These are phyloP conservation scores for Gnatocerus cornutus DNA, from an alignment of 2,888 invertebrate genomes.

Conservation along the genomic window DNA sequence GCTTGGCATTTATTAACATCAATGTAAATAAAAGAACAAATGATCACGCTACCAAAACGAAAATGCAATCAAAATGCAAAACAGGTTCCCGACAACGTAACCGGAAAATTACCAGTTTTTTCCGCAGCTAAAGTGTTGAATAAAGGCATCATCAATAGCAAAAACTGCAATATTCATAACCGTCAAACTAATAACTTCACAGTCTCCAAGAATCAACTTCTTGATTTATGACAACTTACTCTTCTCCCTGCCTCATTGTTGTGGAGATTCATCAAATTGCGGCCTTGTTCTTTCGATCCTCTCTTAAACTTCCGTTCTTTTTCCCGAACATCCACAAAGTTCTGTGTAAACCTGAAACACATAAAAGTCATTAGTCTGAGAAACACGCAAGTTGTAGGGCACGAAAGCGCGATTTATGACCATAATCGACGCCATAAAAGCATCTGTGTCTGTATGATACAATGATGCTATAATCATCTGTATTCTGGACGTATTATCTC, in stretches of 20 bases:
- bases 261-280: constrained; percentile 96
- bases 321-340: constrained; percentile 95
- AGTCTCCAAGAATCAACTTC: neutral
- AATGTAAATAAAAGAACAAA: constrained; percentile 25
- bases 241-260: constrained; percentile 98
- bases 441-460: constrained; percentile 30
- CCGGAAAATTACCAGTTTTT: constrained; percentile 14
- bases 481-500: constrained; percentile 41
- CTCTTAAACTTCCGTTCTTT: constrained; percentile 89
- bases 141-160: constrained; percentile 6
- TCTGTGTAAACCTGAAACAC: constrained; percentile 87
- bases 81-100: constrained; percentile 14
- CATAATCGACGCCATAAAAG: constrained; percentile 38
- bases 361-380: constrained; percentile 21
- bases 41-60: constrained; percentile 28
- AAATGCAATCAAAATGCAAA: constrained; percentile 39
- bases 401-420: constrained; percentile 43
- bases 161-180: no score
- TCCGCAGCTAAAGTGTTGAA: neutral
- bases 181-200: no score
- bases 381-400: constrained; percentile 17
- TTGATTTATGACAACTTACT: constrained; percentile 76
- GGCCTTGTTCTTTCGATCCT: constrained; percentile 87
- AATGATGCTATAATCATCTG: constrained; percentile 40
- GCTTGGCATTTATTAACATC: constrained; percentile 40